phyloP scores from a whole-genome alignment of 1,140 invertebrate genomes.

The Coptotermes formosanus region DNA sequence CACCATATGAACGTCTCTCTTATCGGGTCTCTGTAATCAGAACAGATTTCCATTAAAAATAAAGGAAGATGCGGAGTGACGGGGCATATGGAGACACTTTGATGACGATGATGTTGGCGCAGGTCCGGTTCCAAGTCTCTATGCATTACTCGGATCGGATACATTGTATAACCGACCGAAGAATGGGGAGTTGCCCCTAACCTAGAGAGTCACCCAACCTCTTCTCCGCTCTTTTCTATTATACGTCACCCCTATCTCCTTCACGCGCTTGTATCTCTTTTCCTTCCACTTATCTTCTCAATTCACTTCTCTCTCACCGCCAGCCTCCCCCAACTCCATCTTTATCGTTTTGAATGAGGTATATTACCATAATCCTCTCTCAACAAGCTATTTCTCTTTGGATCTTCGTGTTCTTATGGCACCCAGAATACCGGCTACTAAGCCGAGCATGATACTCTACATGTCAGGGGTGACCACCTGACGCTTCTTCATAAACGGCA shows the following conservation, averaged over 20 bases:
- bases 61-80: neutral
- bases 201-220: too few species aligned
- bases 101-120: neutral
- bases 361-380: conserved; percentile 4
- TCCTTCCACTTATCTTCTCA: neutral
- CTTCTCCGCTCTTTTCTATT: too few species aligned
- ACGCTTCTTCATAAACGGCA: neutral
- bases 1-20: neutral
- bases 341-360: neutral
- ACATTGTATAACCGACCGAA: too few species aligned
- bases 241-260: neutral
- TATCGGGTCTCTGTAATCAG: neutral
- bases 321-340: neutral
- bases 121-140: neutral
- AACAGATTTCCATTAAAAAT: neutral
- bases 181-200: too few species aligned
- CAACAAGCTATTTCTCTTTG: neutral
- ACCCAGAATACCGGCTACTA: conserved; percentile 2
- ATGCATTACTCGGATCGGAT: neutral
- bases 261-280: too few species aligned
- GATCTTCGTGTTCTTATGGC: neutral
- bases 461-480: neutral
- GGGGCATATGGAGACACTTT: neutral
- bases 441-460: neutral
- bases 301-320: neutral